A percentile compares a stretch with the other conserved stretches of the same genome.
These are phyloP conservation scores for Dasyprocta punctata DNA, from an alignment of 2,113 vertebrate genomes.

Conservation along the genomic window DNA sequence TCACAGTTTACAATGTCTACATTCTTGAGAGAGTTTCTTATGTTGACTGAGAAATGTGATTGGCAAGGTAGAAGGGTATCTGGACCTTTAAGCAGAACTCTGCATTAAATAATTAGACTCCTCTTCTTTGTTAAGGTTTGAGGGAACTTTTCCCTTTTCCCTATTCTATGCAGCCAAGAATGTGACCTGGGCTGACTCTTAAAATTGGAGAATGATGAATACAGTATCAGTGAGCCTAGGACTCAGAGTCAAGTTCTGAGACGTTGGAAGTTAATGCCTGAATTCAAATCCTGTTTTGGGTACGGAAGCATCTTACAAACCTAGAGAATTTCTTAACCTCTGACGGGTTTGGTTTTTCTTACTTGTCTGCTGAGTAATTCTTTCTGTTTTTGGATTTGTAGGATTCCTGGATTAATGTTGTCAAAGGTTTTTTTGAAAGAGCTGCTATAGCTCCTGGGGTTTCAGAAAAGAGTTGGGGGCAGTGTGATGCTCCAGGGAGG, in stretches of 20 bases:
- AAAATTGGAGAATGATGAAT: constrained; percentile 37
- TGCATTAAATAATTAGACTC: constrained; percentile 67
- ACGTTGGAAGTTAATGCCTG: constrained; percentile 55
- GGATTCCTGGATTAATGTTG: constrained; percentile 17
- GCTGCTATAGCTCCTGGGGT: background rate
- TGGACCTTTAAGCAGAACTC: constrained; percentile 43
- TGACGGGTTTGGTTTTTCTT: constrained; percentile 56
- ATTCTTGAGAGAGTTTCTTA: constrained; percentile 50
- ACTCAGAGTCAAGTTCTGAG: background rate
- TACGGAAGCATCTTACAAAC: constrained; percentile 25
- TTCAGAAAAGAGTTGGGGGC: constrained; percentile 5
- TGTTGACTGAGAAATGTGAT: constrained; percentile 63
- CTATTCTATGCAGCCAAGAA: constrained; percentile 69
- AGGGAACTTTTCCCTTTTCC: constrained; percentile 73
- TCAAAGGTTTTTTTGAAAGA: background rate
- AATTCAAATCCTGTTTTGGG: constrained; percentile 62
- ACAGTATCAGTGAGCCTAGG: constrained; percentile 40
- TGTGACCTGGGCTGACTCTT: constrained; percentile 76
- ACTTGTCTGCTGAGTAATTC: constrained; percentile 38
- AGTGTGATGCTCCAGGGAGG: background rate
- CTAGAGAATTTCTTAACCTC: constrained; percentile 52
- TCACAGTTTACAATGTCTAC: constrained; percentile 39
- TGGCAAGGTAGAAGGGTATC: constrained; percentile 49
- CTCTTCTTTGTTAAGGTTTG: constrained; percentile 68
- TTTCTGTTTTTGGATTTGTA: constrained; percentile 2